Evolutionary conservation across 2,888 invertebrate genomes (phyloP).

Genomic region (Pelosia muscerda): DNA sequence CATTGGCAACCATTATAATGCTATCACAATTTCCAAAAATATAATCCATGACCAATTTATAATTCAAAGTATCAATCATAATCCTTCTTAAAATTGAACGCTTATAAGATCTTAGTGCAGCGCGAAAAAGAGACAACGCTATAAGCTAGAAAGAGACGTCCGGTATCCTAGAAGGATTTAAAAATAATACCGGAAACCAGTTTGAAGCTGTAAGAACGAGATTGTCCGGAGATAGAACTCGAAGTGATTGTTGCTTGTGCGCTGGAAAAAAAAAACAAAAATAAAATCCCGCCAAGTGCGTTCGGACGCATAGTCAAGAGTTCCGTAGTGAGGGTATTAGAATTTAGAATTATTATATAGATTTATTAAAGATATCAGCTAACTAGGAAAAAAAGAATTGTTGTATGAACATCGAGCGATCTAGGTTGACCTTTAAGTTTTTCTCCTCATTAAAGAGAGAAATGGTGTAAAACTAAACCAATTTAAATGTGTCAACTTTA

Average conservation of each 20-base stretch:
- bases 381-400: too few relatives aligned
- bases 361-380: too few relatives aligned
- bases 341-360: too few relatives aligned
- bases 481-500: too few relatives aligned
- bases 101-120: constrained; percentile 27
- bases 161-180: constrained; percentile 48
- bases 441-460: too few relatives aligned
- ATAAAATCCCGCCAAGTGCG: constrained; percentile 3
- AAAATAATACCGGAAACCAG: constrained; percentile 53
- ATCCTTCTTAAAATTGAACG: constrained; percentile 1
- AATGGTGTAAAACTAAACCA: too few relatives aligned
- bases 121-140: constrained; percentile 19
- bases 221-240: constrained; percentile 37
- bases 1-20: too few relatives aligned
- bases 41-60: neutral
- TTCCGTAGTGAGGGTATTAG: too few relatives aligned
- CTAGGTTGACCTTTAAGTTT: too few relatives aligned
- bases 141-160: constrained; percentile 26
- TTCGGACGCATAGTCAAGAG: neutral
- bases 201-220: constrained; percentile 41
- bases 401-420: too few relatives aligned
- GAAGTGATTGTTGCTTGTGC: constrained; percentile 27
- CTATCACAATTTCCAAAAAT: neutral
- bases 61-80: neutral
- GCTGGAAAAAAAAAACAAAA: constrained; percentile 13